Evolutionary conservation across 2,888 invertebrate genomes (phyloP), one percentile per base, ranked within the genome.

Genomic region (Heliothis peltigera): DNA sequence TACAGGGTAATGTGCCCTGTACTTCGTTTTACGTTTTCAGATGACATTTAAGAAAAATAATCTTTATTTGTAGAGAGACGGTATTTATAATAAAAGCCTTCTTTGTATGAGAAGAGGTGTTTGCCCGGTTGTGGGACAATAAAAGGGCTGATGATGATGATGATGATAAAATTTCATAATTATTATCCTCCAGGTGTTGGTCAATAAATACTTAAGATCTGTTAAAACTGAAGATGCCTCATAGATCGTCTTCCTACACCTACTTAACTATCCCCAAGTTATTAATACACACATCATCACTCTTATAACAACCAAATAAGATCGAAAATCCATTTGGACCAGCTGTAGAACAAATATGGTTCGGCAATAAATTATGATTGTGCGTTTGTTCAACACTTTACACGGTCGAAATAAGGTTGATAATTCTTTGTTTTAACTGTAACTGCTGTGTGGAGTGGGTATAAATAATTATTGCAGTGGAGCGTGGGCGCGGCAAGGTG

Each of bases 401-500:
- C 54, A 10, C 43, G 18, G 21, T 48, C 0, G 22, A 51, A 49
- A 64, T 80, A 79, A 78, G 58, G 79, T 76, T 52, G 56, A 48
- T 69, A 64, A 15, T 80, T 35, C 58, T 51, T 70, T 66, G 65
- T 51, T 39, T 55, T 18, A 21, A n/a, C 25, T 52, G 48, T 55
- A 47, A 52, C 22, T 66, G 58, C 56, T 47, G 56, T 39, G 56
- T 64, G 64, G 64, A 56, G 62, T 76, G 59, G 64, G 71, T 76
- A 71, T 82, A 77, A 79, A 72, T 82, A 78, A 78, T 80, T 64
- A 70, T 77, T 77, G 81, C 74, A 79, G 55, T 72, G 47, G 69
- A 66, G 66, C 77, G 87, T 86, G 83, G 87, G 87, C 79, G 87
- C 79, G 72, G 83, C 86, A 85, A 88, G 88, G 89, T 87, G 88